These are phyloP conservation scores for Mimumesa dahlbomi DNA, from an alignment of 2,888 invertebrate genomes.

Conservation along the genomic window DNA sequence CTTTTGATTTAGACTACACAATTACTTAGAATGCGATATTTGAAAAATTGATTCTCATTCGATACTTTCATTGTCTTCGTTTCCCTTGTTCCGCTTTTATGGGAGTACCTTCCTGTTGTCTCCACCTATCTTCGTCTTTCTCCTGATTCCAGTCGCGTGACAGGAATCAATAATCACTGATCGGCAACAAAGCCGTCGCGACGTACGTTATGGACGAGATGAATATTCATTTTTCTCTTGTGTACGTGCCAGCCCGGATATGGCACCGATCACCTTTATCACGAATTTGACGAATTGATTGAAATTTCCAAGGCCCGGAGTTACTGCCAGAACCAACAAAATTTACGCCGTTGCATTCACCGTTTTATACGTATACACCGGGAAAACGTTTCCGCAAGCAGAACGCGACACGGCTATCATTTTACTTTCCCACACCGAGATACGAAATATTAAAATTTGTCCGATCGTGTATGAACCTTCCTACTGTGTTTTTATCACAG, in stretches of 20 bases:
- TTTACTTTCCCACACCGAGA: not conserved
- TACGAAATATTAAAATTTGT: not conserved
- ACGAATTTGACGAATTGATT: constrained; percentile 34
- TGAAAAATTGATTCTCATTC: constrained; percentile 52
- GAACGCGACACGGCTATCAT: not conserved
- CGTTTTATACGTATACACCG: not conserved
- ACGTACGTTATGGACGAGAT: constrained; percentile 48
- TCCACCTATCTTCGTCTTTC: constrained; percentile 27
- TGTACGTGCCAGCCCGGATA: constrained; percentile 22
- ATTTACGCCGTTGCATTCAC: constrained; percentile 7
- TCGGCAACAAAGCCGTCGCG: constrained; percentile 63
- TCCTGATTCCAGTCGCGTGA: constrained; percentile 52
- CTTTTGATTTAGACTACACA: too few relatives aligned
- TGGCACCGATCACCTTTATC: constrained; percentile 28
- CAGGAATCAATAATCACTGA: constrained; percentile 65
- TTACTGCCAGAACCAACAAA: constrained; percentile 13
- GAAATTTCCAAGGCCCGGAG: constrained; percentile 27
- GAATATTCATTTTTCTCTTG: constrained; percentile 62
- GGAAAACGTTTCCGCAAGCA: not conserved
- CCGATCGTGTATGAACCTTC: not conserved
- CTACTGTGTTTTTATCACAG: not conserved
- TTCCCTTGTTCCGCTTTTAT: constrained; percentile 27
- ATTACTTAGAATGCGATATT: too few relatives aligned
- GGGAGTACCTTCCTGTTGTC: constrained; percentile 22
- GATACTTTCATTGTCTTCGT: too few relatives aligned